A percentile compares a stretch with the other conserved stretches of the same genome.
Evolutionary conservation across 92 coral and sea anemone genomes (phyloP).

Genomic region (Muricea muricata): DNA sequence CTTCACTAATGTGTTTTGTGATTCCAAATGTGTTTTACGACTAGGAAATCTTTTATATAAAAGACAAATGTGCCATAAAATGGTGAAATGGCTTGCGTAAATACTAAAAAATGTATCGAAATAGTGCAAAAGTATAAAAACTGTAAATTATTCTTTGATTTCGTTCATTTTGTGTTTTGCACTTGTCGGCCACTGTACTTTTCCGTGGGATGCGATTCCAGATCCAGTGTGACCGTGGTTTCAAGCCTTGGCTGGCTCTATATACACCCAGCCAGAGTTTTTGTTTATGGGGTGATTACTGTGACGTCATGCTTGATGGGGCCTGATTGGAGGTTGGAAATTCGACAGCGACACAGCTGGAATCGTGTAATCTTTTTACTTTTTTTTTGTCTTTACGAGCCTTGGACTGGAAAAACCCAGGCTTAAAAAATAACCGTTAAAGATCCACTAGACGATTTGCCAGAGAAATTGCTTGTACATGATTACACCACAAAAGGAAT

Average conservation of each 20-base stretch:
- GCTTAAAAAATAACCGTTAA: slow-evolving; percentile 1
- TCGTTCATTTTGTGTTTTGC: slow-evolving; percentile 10
- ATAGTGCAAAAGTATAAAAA: not conserved
- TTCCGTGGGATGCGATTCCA: slow-evolving; percentile 20
- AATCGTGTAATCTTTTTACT: slow-evolving; percentile 23
- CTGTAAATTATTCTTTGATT: not conserved
- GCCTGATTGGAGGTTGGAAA: not conserved
- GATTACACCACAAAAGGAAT: not conserved
- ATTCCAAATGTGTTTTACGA: not conserved
- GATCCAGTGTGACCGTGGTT: slow-evolving; percentile 7
- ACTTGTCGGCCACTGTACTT: not conserved
- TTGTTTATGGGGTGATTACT: slow-evolving; percentile 20
- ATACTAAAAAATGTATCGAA: not conserved
- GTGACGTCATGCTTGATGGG: slow-evolving; percentile 3
- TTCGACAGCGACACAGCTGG: not conserved
- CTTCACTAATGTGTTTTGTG: no score
- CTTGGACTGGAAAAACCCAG: slow-evolving; percentile 27
- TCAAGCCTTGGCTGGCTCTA: slow-evolving; percentile 3
- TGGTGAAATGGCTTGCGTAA: not conserved
- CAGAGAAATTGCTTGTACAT: not conserved
- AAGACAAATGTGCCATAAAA: not conserved
- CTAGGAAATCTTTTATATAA: not conserved
- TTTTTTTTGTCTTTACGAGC: not conserved
- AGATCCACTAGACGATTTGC: not conserved
- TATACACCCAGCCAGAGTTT: slow-evolving; percentile 16